Conservation (phyloP, 2,113 vertebrate genomes). For the Gopherus evgoodei region DNA sequence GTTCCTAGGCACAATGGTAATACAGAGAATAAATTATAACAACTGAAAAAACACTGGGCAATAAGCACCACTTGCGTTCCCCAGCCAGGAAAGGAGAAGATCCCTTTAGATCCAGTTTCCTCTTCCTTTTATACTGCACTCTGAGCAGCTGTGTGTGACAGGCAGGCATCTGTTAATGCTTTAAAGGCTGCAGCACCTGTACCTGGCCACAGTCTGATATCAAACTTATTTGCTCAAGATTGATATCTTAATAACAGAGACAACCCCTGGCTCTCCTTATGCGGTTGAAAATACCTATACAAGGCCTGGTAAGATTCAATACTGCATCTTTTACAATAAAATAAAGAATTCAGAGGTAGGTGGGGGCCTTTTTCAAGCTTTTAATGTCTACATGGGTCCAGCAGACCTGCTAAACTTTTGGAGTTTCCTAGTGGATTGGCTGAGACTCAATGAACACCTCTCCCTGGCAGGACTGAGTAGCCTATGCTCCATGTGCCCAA, state of each 20-base stretch:
- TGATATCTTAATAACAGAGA: background rate
- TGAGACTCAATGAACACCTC: background rate
- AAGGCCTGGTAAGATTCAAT: background rate
- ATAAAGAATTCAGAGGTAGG: background rate
- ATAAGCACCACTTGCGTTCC: background rate
- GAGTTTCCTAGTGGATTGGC: background rate
- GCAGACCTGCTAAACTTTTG: background rate
- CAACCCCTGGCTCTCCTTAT: background rate
- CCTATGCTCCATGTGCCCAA: background rate
- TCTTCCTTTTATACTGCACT: background rate
- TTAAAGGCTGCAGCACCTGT: too few species aligned
- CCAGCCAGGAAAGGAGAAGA: fast-evolving
- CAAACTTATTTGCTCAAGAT: background rate
- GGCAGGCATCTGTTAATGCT: background rate
- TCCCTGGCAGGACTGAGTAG: background rate
- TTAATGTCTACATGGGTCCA: background rate
- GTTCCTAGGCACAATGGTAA: too few species aligned
- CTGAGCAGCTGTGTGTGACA: background rate
- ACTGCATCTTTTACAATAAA: background rate
- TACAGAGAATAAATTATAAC: too few species aligned
- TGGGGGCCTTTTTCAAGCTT: background rate
- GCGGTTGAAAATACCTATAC: background rate
- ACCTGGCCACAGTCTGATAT: background rate
- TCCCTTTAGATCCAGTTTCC: fast-evolving
- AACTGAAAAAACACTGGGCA: background rate